Conservation (phyloP, 2,113 vertebrate genomes). For the Oenanthe melanoleuca region DNA sequence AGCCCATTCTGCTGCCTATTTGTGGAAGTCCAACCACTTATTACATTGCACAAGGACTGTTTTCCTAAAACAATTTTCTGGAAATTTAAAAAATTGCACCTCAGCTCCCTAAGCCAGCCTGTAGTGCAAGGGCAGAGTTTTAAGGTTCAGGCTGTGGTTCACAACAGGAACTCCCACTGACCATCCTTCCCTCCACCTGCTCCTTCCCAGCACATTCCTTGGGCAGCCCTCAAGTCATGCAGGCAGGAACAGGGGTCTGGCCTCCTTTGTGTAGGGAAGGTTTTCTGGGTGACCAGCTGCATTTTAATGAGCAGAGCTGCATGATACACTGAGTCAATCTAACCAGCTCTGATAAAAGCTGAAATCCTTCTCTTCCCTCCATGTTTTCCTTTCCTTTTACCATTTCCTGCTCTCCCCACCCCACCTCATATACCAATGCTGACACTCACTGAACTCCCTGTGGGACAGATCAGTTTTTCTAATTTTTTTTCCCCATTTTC, state of each 20-base stretch:
- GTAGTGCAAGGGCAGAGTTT: neutral
- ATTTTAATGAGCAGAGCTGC: neutral
- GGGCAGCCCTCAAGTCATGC: rapidly evolving
- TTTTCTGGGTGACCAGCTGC: neutral
- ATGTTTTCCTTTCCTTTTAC: neutral
- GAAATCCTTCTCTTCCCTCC: neutral
- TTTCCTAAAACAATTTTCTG: neutral
- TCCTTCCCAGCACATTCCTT: neutral
- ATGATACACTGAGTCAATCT: neutral
- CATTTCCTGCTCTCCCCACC: neutral
- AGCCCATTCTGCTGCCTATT: neutral
- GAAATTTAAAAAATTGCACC: neutral
- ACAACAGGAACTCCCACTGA: neutral
- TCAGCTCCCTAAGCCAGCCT: neutral
- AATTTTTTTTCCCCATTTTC: neutral
- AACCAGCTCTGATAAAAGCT: neutral
- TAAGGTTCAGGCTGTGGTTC: neutral
- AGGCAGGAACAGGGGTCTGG: rapidly evolving
- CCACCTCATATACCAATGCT: neutral
- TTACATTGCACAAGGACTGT: neutral
- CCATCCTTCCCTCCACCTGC: rapidly evolving
- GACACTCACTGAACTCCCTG: neutral
- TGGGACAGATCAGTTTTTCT: neutral
- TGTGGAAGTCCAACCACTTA: neutral
- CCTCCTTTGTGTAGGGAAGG: neutral